Evolutionary conservation across 2,113 vertebrate genomes (phyloP), one percentile per base, ranked within the genome.

Genomic region (Microcebus tavaratra): DNA sequence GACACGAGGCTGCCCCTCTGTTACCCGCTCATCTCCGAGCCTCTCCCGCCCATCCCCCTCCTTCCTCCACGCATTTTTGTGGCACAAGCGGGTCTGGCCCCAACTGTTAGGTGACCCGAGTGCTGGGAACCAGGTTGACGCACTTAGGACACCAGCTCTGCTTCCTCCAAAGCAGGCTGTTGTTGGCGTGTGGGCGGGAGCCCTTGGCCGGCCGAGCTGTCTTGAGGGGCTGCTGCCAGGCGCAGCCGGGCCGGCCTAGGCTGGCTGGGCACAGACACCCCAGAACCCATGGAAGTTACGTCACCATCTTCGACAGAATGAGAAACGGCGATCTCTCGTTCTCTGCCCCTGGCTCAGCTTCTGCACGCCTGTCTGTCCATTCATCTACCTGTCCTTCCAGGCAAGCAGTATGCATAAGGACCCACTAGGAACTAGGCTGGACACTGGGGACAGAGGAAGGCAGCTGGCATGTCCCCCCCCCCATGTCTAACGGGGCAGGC

Each of bases 61-160:
- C 57, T 67, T 15, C 70, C n/a, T 42, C 31, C 5, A 18, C 1
- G 39, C 23, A 29, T 7, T n/a, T 3, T 13, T 0, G 0, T 20
- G 82, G 34, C 21, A 1, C 73, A 39, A 2, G 1, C 55, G 53
- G 79, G 83, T 83, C 67, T 21, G 6, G 39, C 13, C 67, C 0
- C 0, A 76, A 25, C 31, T 90, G 20, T 53, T 75, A 45, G 72
- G 67, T 36, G 79, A 87, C 45, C 53, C 11, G 3, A 0, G 5
- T 59, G 50, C 89, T 82, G 36, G 1, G 27, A 42, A 21, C 8
- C 15, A 55, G 17, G 0, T 34, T 14, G 88, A 65, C 1, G 4
- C 14, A 2, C 42, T 67, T n/a, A 73, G 68, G 73, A 45, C 1
- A 36, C 29, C 50, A 45, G 36, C 48, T 36, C 11, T 10, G 55